Conservation (phyloP, 2,113 vertebrate genomes). For the Centrocercus urophasianus region DNA sequence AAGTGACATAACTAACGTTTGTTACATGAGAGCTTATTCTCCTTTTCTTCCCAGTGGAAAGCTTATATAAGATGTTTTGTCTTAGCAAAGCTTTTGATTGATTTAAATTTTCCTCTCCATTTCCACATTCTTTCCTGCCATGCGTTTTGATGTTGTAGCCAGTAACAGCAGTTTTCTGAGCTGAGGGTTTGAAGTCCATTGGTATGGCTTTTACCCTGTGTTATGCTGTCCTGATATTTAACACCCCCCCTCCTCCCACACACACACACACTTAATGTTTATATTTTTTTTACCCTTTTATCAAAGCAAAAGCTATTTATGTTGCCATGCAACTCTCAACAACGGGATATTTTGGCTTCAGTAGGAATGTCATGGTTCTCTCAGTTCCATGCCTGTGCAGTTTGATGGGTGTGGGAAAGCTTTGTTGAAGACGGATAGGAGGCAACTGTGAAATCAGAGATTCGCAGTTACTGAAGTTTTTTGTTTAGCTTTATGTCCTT, state of each 20-base stretch:
- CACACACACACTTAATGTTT: background rate
- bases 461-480: background rate
- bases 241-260: background rate
- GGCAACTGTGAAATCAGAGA: constrained; percentile 63
- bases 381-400: constrained; percentile 14
- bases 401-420: constrained; percentile 63
- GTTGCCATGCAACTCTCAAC: constrained; percentile 42
- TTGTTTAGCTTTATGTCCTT: background rate
- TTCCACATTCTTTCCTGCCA: constrained; percentile 4
- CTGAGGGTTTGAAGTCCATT: background rate
- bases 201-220: background rate
- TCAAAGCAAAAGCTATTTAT: constrained; percentile 48
- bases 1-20: constrained; percentile 35
- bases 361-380: constrained; percentile 56
- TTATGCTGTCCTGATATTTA: background rate
- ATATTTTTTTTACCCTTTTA: constrained; percentile 30
- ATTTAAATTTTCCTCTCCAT: constrained; percentile 35
- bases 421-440: constrained; percentile 23
- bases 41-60: constrained; percentile 56
- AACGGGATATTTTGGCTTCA: constrained; percentile 52
- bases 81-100: constrained; percentile 52
- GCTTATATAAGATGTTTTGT: constrained; percentile 69
- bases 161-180: constrained; percentile 11
- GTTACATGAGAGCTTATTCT: constrained; percentile 49
- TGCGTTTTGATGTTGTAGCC: background rate